These are phyloP conservation scores for Propithecus coquereli DNA, from an alignment of 2,113 vertebrate species.

Conservation along the genomic window DNA sequence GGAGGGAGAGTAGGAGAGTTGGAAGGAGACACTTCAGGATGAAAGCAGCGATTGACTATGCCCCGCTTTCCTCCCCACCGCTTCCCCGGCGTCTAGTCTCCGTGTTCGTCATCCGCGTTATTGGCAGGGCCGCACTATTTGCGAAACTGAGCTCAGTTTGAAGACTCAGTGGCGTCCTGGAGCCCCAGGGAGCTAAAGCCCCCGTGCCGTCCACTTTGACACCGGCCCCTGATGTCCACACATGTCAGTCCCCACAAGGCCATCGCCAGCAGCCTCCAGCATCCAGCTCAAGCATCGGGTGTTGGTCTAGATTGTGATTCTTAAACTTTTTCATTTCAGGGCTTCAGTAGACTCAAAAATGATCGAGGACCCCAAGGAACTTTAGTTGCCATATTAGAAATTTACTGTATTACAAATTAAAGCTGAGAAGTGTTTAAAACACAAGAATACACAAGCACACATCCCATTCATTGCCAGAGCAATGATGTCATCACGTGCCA, in stretches of 20 bases:
- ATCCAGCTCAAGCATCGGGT: too few relatives aligned
- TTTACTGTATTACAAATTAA: neutral
- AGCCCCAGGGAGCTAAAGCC: neutral
- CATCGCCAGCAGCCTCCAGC: neutral
- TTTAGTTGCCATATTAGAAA: neutral
- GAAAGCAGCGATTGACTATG: neutral
- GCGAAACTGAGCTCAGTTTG: neutral
- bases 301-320: neutral
- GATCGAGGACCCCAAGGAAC: neutral
- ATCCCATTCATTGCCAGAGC: neutral
- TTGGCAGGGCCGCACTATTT: rapidly evolving
- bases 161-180: too few relatives aligned
- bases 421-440: neutral
- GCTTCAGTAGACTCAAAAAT: neutral
- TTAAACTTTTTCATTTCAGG: neutral
- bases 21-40: neutral
- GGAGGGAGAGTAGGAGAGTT: neutral
- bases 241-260: rapidly evolving
- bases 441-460: neutral
- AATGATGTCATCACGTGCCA: neutral
- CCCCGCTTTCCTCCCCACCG: too few relatives aligned
- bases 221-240: rapidly evolving
- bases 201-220: rapidly evolving
- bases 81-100: neutral
- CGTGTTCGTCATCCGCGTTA: rapidly evolving